Evolutionary conservation across 2,888 invertebrate genomes (phyloP), one percentile per base, ranked within the genome.

Genomic region (Trichogramma evanescens): DNA sequence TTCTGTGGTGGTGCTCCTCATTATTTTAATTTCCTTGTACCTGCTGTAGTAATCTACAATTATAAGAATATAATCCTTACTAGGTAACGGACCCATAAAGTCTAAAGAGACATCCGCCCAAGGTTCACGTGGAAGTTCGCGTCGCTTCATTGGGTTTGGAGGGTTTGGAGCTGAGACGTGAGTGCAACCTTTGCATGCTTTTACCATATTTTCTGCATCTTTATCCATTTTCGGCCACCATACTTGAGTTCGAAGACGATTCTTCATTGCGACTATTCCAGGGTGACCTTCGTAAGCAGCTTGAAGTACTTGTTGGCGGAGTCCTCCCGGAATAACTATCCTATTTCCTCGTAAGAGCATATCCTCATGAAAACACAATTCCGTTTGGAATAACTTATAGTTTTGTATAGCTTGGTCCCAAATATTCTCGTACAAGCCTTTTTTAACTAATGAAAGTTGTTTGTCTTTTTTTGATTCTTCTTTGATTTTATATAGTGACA

Each of bases 221-320:
- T 61, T 65, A 51, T 62, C 67, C 3, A 65, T 40, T 7, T 46
- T 39, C n/a, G 45, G 49, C 65, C 66, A 67, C 65, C 62, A 62
- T 6, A 66, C 63, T 58, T 67, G 65, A 7, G 58, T 49, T 9
- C 62, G 44, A 13, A 65, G 43, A 26, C 61, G 49, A 41, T 53
- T 10, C 61, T 67, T 58, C 62, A 65, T 65, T 6, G 56, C 58
- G 51, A 49, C 38, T 69, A 66, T 4, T 4, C 70, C 70, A 9
- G 70, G 66, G 51, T 72, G 70, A 3, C 73, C 72, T 61, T 73
- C 70, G 51, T 72, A 71, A 13, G 68, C 69, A 39, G 68, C 65
- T 2, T 55, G 58, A 49, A 72, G 56, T 4, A 68, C 66, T 10
- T 50, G 26, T 48, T 42, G 9, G 4, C 6, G 49, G 4, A 26